These are phyloP conservation scores for Musca vetustissima DNA, from an alignment of 1,140 invertebrate species.

Conservation along the genomic window DNA sequence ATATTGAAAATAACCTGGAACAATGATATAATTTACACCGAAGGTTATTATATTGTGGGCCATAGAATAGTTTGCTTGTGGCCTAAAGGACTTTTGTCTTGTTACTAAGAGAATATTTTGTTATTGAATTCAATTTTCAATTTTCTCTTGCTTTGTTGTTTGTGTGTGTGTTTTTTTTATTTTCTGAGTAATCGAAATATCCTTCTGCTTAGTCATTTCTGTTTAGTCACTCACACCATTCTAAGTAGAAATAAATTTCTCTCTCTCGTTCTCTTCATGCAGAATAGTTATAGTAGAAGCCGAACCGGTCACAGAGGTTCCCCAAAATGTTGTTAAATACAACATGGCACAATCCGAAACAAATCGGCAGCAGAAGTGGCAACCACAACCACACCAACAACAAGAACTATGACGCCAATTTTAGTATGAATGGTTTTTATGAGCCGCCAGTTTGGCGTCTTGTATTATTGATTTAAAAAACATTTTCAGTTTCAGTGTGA, in stretches of 20 bases:
- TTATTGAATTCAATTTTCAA: no score
- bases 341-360: not conserved
- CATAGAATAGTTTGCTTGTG: no score
- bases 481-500: conserved; percentile 14
- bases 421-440: conserved; percentile 10
- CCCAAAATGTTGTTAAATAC: not conserved
- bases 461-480: conserved; percentile 17
- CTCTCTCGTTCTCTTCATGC: no score
- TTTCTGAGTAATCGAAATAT: not conserved
- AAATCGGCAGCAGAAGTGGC: not conserved
- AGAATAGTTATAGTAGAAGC: not conserved
- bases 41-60: no score
- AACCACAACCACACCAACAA: not conserved
- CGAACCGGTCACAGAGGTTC: not conserved
- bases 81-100: no score
- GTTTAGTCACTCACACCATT: not conserved
- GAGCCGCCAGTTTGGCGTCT: conserved; percentile 15
- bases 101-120: no score
- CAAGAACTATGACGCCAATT: conserved; percentile 15
- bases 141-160: not conserved
- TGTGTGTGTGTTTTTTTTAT: not conserved
- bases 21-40: no score
- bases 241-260: no score
- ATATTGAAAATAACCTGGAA: no score
- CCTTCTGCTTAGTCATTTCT: conserved; percentile 19